phyloP scores from a whole-genome alignment of 2,113 vertebrate genomes.

The Scomber japonicus region DNA sequence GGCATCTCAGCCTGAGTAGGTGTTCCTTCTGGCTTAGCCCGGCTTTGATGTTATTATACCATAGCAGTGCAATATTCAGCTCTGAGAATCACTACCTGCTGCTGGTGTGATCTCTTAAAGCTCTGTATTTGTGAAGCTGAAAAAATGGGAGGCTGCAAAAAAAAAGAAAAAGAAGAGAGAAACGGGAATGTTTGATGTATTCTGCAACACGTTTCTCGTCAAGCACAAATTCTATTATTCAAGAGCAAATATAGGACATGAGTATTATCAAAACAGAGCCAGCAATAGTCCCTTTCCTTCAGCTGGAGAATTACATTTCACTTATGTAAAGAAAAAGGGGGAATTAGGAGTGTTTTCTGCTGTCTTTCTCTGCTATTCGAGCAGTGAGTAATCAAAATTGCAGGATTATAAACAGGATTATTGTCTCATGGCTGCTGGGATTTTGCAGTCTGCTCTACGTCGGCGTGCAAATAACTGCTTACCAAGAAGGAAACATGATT shows the following conservation, averaged over 20 bases:
- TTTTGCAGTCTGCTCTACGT: constrained; percentile 17
- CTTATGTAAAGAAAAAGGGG: constrained; percentile 14
- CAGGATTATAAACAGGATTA: constrained; percentile 50
- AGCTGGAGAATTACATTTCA: constrained; percentile 56
- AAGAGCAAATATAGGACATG: constrained; percentile 51
- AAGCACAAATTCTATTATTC: constrained; percentile 44
- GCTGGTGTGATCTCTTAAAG: constrained; percentile 57
- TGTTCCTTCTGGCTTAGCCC: constrained; percentile 69
- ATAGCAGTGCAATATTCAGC: constrained; percentile 63
- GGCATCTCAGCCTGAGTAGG: constrained; percentile 64
- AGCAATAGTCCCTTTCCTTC: constrained; percentile 5
- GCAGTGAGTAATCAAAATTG: constrained; percentile 17
- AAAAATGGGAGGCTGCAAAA: constrained; percentile 49
- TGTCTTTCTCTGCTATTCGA: not conserved
- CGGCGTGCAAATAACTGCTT: constrained; percentile 9
- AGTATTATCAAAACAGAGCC: constrained; percentile 41
- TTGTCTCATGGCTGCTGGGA: constrained; percentile 8
- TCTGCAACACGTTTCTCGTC: constrained; percentile 22
- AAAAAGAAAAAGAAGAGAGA: constrained; percentile 25
- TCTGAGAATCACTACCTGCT: constrained; percentile 62
- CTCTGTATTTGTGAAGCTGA: constrained; percentile 54
- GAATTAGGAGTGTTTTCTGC: constrained; percentile 26
- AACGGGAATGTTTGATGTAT: constrained; percentile 19
- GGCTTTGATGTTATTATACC: constrained; percentile 76
- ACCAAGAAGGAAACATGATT: not conserved